Evolutionary conservation across 92 coral and sea anemone genomes (phyloP), one percentile per base, ranked within the genome.

Genomic region (Epizoanthus fatuus): DNA sequence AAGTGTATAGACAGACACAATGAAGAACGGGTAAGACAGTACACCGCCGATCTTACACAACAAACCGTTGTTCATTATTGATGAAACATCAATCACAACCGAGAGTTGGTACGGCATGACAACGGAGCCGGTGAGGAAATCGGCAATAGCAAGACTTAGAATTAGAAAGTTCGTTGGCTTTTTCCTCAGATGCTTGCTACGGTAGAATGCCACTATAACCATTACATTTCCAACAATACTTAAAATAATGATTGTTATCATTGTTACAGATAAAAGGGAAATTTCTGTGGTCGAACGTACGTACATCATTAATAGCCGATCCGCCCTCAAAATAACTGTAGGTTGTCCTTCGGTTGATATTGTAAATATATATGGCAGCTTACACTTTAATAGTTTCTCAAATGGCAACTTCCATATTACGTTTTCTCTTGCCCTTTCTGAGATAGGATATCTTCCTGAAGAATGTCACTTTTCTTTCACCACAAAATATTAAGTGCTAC

Each of bases 21-120:
- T 51, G 35, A 86, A 90, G 25, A 90, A 52, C 4, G 83, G 81
- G 49, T 90, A 90, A 22, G 87, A 86, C 6, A 86, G 17, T 13
- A 90, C 65, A 2, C 93, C 93, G 6, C 75, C 87, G 9, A 74
- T 10, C 3, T 25, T 29, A 56, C 93, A 90, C 19, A 71, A 37
- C 3, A 53, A 8, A 5, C 93, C 93, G 49, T 63, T 87, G 37
- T 86, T 35, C 49, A 47, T 58, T 37, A 86, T 72, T 10, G 86
- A 44, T 32, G 65, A 62, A 7, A 83, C 45, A 32, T 90, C 44
- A 9, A 86, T 35, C 10, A 67, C 37, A 1, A 72, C 81, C 5
- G 86, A 90, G 3, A 90, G 55, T 42, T 90, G 93, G 37, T 70
- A 74, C 25, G 88, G 88, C 59, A 85, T 65, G 0, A 79, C 72